These are phyloP conservation scores for Drosophila bocki DNA, from an alignment of 1,140 invertebrate genomes.

Conservation along the genomic window DNA sequence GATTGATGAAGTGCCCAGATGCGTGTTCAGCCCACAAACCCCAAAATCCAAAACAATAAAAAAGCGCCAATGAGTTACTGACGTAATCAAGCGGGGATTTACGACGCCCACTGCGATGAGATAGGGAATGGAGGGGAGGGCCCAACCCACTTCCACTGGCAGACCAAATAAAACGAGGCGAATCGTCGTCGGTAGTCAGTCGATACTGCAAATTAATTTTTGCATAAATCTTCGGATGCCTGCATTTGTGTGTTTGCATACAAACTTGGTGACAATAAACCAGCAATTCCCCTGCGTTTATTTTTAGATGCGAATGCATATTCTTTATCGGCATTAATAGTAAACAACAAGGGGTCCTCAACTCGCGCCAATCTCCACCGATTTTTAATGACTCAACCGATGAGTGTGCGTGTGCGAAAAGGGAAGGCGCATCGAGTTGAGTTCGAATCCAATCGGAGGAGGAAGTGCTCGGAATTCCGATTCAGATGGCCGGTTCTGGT, in stretches of 20 bases:
- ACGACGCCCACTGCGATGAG: constrained; percentile 29
- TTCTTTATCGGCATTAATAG: constrained; percentile 57
- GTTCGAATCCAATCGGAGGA: constrained; percentile 32
- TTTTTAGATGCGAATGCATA: constrained; percentile 52
- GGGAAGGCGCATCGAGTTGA: constrained; percentile 32
- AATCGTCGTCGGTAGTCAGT: constrained; percentile 41
- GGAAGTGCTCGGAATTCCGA: constrained; percentile 73
- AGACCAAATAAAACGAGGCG: constrained; percentile 54
- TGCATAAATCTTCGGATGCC: constrained; percentile 71
- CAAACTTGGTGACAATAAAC: constrained; percentile 47
- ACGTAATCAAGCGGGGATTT: constrained; percentile 66
- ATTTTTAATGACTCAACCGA: constrained; percentile 45
- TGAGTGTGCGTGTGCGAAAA: constrained; percentile 48
- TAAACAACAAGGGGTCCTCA: constrained; percentile 49
- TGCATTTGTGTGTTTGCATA: constrained; percentile 24
- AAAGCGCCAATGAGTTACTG: constrained; percentile 53
- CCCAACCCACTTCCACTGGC: constrained; percentile 36
- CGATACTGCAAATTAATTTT: constrained; percentile 56
- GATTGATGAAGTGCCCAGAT: constrained; percentile 52
- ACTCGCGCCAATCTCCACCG: constrained; percentile 3
- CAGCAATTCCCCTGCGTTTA: constrained; percentile 26
- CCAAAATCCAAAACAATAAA: constrained; percentile 16
- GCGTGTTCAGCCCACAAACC: constrained; percentile 28
- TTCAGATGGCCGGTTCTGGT: constrained; percentile 44
- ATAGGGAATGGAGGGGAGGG: constrained; percentile 14